Conservation (phyloP, 1,140 invertebrate species). For the Drosophila nasuta region DNA sequence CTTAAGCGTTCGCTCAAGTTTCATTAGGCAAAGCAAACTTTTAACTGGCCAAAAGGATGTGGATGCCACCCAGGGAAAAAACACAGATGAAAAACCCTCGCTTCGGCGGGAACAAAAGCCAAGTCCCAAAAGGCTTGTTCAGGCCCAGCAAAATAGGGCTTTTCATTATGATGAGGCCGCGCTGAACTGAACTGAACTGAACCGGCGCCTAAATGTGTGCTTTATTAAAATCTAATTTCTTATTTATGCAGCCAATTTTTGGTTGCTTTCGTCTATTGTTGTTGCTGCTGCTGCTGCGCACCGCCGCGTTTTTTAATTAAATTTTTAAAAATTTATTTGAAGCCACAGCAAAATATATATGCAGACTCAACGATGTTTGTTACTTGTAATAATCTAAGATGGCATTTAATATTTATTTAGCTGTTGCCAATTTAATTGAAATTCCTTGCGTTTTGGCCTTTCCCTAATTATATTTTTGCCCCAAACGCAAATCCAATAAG, state of each 20-base stretch:
- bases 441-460: conserved; percentile 61
- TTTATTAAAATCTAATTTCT: conserved; percentile 79
- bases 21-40: conserved; percentile 74
- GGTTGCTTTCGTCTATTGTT: conserved; percentile 1
- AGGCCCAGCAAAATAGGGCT: conserved; percentile 38
- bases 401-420: conserved; percentile 43
- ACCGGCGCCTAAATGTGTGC: conserved; percentile 58
- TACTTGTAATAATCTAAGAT: conserved; percentile 28
- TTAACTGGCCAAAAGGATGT: conserved; percentile 43
- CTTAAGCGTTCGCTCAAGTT: conserved; percentile 76
- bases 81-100: conserved; percentile 7
- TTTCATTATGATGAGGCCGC: conserved; percentile 56
- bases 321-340: conserved; percentile 72
- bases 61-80: conserved; percentile 26
- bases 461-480: conserved; percentile 70
- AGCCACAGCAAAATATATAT: conserved; percentile 17
- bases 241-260: conserved; percentile 71
- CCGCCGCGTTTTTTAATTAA: conserved; percentile 63
- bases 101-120: conserved; percentile 37
- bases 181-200: too few relatives aligned
- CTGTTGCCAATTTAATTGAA: conserved; percentile 71
- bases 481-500: conserved; percentile 75
- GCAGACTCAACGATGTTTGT: conserved; percentile 4
- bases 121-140: conserved; percentile 54
- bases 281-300: conserved; percentile 1